Evolutionary conservation across 2,797 vertebrate species (phyloP), one percentile per base, ranked within the genome.

Genomic region (Meriones psammophilus): DNA sequence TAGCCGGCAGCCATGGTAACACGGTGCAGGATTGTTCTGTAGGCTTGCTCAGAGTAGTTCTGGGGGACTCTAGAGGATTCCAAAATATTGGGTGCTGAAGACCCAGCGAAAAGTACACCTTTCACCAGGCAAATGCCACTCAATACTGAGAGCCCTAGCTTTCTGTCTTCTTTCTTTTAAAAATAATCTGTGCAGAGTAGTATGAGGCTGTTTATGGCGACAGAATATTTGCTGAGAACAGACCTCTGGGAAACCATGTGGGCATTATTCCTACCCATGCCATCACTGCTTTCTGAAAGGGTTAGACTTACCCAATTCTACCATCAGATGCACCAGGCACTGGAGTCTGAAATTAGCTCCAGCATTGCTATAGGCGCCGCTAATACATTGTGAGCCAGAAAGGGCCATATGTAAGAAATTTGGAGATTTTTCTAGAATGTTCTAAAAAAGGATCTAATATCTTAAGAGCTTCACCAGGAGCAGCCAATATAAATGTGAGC

Each of bases 401-500:
- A 24, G 30, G 39, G 12, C 39, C 80, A 14, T 24, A 5, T 1
- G 30, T 56, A 15, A 69, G 26, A n/a, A 14, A 69, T 1, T 24
- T 3, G 17, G 42, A 88, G 80, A 78, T 33, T 60, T 66, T 92
- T 91, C 96, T 71, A 69, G 86, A 89, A 89, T n/a, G 62, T 84
- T 76, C 86, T 58, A n/a, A 74, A 92, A 42, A 33, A 76, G 24
- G 56, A 10, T 36, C 77, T 36, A 69, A 58, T 46, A 62, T 3
- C 26, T 56, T 22, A 36, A 10, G n/a, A 73, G 8, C 33, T 2
- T 92, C 58, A 36, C 68, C 15, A 1, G 74, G 56, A 56, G 1
- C 2, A 7, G n/a, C n/a, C 42, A 46, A 79, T 4, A 69, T 54
- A 39, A 76, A 46, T 14, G 24, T 3, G 12, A 66, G 62, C 64